These are phyloP conservation scores for Crocallis elinguaria DNA, from an alignment of 2,888 invertebrate genomes.

Conservation along the genomic window DNA sequence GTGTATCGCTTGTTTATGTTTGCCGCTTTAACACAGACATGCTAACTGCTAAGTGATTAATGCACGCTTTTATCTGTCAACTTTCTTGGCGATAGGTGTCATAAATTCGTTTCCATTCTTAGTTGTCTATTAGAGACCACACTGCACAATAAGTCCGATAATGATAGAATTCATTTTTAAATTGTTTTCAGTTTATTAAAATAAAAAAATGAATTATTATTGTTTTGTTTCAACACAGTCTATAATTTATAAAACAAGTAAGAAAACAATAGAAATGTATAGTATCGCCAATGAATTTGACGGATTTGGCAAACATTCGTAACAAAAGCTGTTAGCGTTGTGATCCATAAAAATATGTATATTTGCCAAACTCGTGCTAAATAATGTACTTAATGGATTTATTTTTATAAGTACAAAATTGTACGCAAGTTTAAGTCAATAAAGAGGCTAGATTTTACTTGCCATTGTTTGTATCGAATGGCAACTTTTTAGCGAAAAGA, in stretches of 20 bases:
- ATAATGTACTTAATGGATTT: background rate
- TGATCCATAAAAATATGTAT: too few relatives aligned
- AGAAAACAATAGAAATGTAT: too few relatives aligned
- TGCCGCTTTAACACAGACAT: constrained; percentile 3
- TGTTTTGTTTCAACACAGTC: too few relatives aligned
- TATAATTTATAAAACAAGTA: too few relatives aligned
- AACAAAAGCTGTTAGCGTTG: background rate
- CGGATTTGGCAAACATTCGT: background rate
- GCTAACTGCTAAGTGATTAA: constrained; percentile 6
- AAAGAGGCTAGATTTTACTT: constrained; percentile 14
- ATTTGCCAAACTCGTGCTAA: too few relatives aligned
- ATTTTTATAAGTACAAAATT: constrained; percentile 1
- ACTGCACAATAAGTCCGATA: too few relatives aligned
- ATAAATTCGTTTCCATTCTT: too few relatives aligned
- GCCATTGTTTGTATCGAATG: constrained; percentile 12
- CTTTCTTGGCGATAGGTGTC: constrained; percentile 1
- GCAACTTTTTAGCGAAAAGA: background rate
- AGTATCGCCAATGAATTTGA: constrained; percentile 6
- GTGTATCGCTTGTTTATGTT: constrained; percentile 14
- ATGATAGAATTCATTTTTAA: too few relatives aligned
- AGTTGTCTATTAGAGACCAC: too few relatives aligned
- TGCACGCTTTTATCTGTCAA: constrained; percentile 9
- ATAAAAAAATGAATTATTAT: too few relatives aligned
- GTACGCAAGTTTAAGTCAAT: background rate
- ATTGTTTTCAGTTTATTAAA: too few relatives aligned